Evolutionary conservation across 2,113 vertebrate species (phyloP).

Genomic region (Equus przewalskii): DNA sequence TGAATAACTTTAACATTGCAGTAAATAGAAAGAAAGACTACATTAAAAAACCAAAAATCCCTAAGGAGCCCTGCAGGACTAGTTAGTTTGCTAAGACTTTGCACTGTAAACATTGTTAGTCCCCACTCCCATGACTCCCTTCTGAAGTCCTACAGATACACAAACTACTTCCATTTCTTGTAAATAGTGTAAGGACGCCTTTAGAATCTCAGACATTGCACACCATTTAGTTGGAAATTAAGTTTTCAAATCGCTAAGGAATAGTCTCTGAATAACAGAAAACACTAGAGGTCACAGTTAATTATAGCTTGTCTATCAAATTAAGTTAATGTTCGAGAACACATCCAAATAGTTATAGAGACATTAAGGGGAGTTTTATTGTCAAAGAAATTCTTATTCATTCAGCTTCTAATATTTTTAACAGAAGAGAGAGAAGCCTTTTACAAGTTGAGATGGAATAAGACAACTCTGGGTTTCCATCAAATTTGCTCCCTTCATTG

Average conservation of each 20-base stretch:
- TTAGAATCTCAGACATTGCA: slow-evolving; percentile 32
- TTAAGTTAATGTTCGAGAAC: slow-evolving; percentile 68
- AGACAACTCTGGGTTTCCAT: slow-evolving; percentile 46
- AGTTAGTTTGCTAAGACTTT: background rate
- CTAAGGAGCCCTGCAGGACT: background rate
- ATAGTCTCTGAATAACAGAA: slow-evolving; percentile 72
- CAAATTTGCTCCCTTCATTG: slow-evolving; percentile 25
- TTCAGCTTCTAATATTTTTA: slow-evolving; percentile 46
- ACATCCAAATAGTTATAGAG: slow-evolving; percentile 50
- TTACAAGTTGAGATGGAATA: slow-evolving; percentile 41
- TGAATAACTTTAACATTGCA: slow-evolving; percentile 32
- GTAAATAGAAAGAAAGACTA: slow-evolving; percentile 27
- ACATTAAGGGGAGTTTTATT: slow-evolving; percentile 54
- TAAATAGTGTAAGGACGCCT: slow-evolving; percentile 32
- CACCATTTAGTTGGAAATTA: slow-evolving; percentile 71
- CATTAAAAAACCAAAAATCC: background rate
- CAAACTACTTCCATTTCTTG: background rate
- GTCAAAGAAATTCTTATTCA: slow-evolving; percentile 59
- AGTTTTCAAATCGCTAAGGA: slow-evolving; percentile 74
- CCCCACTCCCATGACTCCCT: background rate
- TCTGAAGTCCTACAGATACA: slow-evolving; percentile 38
- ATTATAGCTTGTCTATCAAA: slow-evolving; percentile 76
- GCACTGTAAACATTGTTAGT: slow-evolving; percentile 6
- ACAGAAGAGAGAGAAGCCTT: slow-evolving; percentile 47
- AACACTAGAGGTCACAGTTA: slow-evolving; percentile 66